Percentiles rank a stretch among this genome's conserved stretches.
phyloP scores from a whole-genome alignment of 1,140 invertebrate genomes.

The Zelostemma sp. region DNA sequence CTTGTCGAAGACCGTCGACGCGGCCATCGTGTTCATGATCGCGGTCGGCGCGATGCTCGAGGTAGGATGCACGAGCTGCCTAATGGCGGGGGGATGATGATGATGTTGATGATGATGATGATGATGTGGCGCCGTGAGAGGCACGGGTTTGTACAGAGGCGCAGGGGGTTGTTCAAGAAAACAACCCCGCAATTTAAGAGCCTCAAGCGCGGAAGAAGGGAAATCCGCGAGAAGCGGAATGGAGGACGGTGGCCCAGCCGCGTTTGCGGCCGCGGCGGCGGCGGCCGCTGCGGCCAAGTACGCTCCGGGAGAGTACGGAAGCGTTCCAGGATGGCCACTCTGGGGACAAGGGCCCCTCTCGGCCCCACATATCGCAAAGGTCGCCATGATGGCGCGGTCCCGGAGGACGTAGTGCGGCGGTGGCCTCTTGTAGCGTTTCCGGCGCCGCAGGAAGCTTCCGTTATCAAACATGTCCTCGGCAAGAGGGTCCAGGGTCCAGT shows the following conservation, averaged over 20 bases:
- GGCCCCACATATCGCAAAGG: conserved; percentile 66
- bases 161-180: conserved; percentile 60
- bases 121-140: conserved; percentile 59
- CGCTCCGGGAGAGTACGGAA: conserved; percentile 51
- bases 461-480: conserved; percentile 98
- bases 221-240: conserved; percentile 69
- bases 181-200: conserved; percentile 66
- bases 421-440: conserved; percentile 95
- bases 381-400: conserved; percentile 68
- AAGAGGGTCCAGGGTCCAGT: conserved; percentile 91
- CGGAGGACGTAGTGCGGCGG: conserved; percentile 73
- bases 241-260: conserved; percentile 60
- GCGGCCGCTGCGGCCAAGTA: conserved; percentile 53
- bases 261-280: conserved; percentile 58
- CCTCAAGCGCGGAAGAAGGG: conserved; percentile 67
- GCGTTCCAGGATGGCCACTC: conserved; percentile 51
- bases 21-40: conserved; percentile 8
- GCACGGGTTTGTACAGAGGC: conserved; percentile 69
- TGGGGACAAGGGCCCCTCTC: conserved; percentile 55
- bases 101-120: conserved; percentile 4
- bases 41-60: conserved; percentile 9
- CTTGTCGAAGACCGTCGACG: conserved; percentile 49
- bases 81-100: conserved; percentile 26
- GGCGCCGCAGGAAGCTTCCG: conserved; percentile 92
- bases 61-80: conserved; percentile 47